These are phyloP conservation scores for Bibio marci DNA, from an alignment of 2,888 invertebrate genomes.

Conservation along the genomic window DNA sequence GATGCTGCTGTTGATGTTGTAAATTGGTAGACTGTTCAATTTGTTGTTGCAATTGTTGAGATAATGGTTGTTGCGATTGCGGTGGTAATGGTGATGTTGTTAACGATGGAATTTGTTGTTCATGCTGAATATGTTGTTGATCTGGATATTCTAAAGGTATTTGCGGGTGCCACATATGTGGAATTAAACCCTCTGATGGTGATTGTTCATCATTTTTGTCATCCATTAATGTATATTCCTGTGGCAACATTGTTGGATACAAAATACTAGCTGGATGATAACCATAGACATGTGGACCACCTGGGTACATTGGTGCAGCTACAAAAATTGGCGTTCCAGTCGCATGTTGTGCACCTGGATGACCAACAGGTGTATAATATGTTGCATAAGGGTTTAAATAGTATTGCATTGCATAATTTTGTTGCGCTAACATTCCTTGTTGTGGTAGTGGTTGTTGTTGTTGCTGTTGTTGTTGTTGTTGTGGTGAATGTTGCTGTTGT, in stretches of 20 bases:
- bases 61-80: background rate
- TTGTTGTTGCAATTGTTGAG: background rate
- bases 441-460: conserved; percentile 6
- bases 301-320: conserved; percentile 20
- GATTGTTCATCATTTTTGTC: conserved; percentile 15
- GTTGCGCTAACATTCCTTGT: conserved; percentile 9
- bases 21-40: conserved; percentile 3
- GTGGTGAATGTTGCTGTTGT: background rate
- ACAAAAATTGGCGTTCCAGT: conserved; percentile 22
- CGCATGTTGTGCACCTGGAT: conserved; percentile 24
- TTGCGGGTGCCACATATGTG: conserved; percentile 20
- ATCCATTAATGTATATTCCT: conserved; percentile 22
- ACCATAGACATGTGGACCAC: conserved; percentile 3
- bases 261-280: background rate
- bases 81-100: background rate
- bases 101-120: background rate
- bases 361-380: background rate
- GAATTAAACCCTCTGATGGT: conserved; percentile 5
- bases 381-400: conserved; percentile 6
- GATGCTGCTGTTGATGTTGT: conserved; percentile 8
- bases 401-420: conserved; percentile 4
- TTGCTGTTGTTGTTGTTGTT: background rate
- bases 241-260: conserved; percentile 16
- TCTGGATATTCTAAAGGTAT: conserved; percentile 17
- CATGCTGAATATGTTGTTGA: background rate